Conservation (phyloP, 2,888 invertebrate genomes). For the Siphlonurus alternatus region DNA sequence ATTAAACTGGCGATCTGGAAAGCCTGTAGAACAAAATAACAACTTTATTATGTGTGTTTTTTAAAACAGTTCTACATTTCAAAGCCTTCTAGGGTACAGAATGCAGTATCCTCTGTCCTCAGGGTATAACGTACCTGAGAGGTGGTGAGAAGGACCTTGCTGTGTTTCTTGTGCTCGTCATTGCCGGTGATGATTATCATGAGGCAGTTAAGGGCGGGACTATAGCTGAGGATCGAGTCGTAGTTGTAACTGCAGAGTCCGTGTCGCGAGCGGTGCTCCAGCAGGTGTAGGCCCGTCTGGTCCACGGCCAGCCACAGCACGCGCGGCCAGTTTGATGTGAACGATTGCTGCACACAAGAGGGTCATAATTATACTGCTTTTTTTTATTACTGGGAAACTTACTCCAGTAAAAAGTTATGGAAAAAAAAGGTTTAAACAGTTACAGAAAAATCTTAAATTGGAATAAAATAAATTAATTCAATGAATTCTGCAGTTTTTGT, state of each 20-base stretch:
- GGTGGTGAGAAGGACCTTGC: slow-evolving; percentile 84
- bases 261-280: slow-evolving; percentile 75
- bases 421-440: too few relatives aligned
- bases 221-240: slow-evolving; percentile 74
- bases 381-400: background rate
- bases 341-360: slow-evolving; percentile 57
- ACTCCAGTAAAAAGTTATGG: background rate
- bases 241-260: slow-evolving; percentile 86
- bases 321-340: slow-evolving; percentile 90
- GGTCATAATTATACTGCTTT: slow-evolving; percentile 7
- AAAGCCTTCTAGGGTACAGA: too few relatives aligned
- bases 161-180: slow-evolving; percentile 61
- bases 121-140: slow-evolving; percentile 59
- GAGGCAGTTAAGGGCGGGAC: slow-evolving; percentile 78
- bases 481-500: too few relatives aligned
- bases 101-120: too few relatives aligned
- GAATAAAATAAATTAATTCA: too few relatives aligned
- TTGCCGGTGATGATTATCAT: slow-evolving; percentile 88
- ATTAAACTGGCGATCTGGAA: slow-evolving; percentile 86
- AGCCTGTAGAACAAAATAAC: slow-evolving; percentile 39
- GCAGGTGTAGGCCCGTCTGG: slow-evolving; percentile 75
- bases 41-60: slow-evolving; percentile 5
- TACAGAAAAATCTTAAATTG: too few relatives aligned
- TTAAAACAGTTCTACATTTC: background rate
- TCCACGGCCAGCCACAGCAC: slow-evolving; percentile 86